These are phyloP conservation scores for Gastrophryne carolinensis DNA, from an alignment of 2,797 vertebrate genomes.

Conservation along the genomic window DNA sequence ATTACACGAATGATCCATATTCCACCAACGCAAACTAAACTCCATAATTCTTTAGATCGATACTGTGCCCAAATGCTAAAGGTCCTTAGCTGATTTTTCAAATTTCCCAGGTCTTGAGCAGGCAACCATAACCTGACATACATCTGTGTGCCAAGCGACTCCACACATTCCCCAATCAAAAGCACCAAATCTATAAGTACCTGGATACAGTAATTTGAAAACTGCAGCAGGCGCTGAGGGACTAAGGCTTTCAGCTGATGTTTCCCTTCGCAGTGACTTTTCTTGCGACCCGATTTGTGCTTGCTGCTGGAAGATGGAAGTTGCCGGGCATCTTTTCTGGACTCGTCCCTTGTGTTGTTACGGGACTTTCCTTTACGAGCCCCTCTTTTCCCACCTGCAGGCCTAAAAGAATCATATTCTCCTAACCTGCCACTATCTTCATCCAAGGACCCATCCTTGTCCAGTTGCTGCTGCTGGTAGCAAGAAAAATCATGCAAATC, in stretches of 20 bases:
- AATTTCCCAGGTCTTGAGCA: conserved; percentile 68
- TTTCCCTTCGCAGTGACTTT: conserved; percentile 59
- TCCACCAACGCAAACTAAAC: conserved; percentile 49
- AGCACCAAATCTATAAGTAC: conserved; percentile 83
- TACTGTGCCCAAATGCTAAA: conserved; percentile 55
- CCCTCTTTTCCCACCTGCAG: conserved; percentile 58
- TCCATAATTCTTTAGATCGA: conserved; percentile 60
- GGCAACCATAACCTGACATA: conserved; percentile 74
- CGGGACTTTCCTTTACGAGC: conserved; percentile 59
- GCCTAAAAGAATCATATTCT: conserved; percentile 40
- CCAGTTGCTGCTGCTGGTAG: conserved; percentile 37
- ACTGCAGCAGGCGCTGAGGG: conserved; percentile 64
- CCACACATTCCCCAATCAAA: conserved; percentile 78
- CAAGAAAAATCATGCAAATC: conserved; percentile 34
- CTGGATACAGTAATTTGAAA: conserved; percentile 80
- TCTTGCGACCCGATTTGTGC: conserved; percentile 74
- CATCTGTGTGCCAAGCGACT: conserved; percentile 72
- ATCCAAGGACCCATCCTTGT: conserved; percentile 59
- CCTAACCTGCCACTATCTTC: conserved; percentile 50
- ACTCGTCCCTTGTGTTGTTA: conserved; percentile 38
- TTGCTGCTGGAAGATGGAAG: conserved; percentile 65
- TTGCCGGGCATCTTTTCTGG: conserved; percentile 54
- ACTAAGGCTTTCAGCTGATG: conserved; percentile 51
- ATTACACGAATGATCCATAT: conserved; percentile 65
- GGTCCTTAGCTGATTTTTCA: conserved; percentile 67